Evolutionary conservation across 2,888 invertebrate species (phyloP), one percentile per base, ranked within the genome.

Genomic region (Platynereis dumerilii): DNA sequence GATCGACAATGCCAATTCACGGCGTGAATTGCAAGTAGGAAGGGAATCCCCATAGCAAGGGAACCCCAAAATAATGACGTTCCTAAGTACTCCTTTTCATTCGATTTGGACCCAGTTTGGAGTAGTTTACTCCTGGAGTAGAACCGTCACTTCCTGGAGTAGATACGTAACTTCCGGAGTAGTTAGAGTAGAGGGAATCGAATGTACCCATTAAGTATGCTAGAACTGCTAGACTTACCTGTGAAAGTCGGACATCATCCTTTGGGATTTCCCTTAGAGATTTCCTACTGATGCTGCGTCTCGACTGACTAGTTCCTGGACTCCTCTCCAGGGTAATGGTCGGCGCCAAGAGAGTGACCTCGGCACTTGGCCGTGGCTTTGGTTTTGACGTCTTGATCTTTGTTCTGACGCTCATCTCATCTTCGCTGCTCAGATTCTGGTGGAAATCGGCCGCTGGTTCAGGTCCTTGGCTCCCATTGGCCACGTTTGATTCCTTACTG

Each of bases 241-340:
- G 67, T 27, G 73, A 75, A 27, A 74, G 60, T 59, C 75, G 66
- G 1, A 74, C 70, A 69, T 78, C 78, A 29, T 73, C 72, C 55
- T 69, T 63, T 3, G 78, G 75, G 22, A 81, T 77, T 65, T 81
- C 81, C 39, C 78, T 68, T 48, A 81, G 61, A 15, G 78, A 79
- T 58, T 77, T 80, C 28, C 74, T 70, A 69, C 74, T 80, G 66
- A 74, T 66, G 55, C 72, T 71, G 59, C 52, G 52, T 17, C 65
- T 60, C 7, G 70, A 45, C 48, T 70, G 68, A 59, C 68, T 70
- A 7, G 26, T 65, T 7, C 27, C 17, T 20, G 56, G 62, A 22
- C 62, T 62, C 22, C 22, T 42, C n/a, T 57, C 54, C 7, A 48
- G 3, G 48, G n/a, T 22, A 5, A 48, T n/a, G 42, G 45, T 44